These are phyloP conservation scores for Empidonax traillii DNA, from an alignment of 2,113 vertebrate species.

Conservation along the genomic window DNA sequence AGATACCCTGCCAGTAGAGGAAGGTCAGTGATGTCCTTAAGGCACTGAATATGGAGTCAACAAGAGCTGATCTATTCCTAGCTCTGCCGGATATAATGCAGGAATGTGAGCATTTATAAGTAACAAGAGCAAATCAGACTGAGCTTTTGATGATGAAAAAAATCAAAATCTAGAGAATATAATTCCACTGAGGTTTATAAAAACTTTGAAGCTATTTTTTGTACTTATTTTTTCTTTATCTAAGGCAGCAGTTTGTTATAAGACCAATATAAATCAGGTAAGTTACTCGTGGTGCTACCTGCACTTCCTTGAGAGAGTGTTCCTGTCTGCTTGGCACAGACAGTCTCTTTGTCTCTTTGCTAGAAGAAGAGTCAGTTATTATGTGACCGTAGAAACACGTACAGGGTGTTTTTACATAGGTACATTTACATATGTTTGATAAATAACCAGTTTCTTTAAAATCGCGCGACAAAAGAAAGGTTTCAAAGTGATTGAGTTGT, in stretches of 20 bases:
- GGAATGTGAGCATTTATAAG: not conserved
- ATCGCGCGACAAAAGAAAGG: not conserved
- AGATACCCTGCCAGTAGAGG: not conserved
- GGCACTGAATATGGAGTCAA: constrained; percentile 6
- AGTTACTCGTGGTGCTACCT: not conserved
- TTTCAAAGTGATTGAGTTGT: not conserved
- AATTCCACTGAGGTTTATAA: not conserved
- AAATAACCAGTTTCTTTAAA: not conserved
- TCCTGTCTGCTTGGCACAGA: not conserved
- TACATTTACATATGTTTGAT: not conserved
- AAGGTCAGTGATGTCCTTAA: constrained; percentile 34
- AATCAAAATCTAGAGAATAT: not conserved
- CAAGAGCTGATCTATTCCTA: constrained; percentile 45
- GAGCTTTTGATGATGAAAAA: not conserved
- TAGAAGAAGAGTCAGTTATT: not conserved
- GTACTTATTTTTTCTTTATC: not conserved
- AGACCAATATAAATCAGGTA: not conserved
- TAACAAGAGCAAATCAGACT: not conserved
- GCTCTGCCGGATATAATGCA: not conserved
- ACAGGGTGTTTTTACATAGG: not conserved
- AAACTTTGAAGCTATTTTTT: not conserved
- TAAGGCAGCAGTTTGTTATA: not conserved
- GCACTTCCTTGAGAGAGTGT: not conserved
- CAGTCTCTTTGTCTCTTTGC: not conserved
- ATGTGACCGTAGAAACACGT: not conserved